phyloP scores from a whole-genome alignment of 2,113 vertebrate genomes.

The Athene noctua region DNA sequence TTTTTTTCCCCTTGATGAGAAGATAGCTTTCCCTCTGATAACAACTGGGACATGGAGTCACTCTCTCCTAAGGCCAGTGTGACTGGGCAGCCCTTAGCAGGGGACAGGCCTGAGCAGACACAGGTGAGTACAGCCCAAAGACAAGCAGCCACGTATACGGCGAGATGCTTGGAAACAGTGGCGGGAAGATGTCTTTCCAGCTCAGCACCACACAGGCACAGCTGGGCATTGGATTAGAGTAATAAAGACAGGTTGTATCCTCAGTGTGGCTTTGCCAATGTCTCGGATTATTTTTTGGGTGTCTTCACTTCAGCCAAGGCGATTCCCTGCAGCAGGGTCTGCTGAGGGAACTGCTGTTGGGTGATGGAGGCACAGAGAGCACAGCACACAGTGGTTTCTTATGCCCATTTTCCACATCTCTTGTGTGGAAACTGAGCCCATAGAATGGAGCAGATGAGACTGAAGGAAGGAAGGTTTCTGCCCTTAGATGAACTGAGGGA shows the following conservation, averaged over 20 bases:
- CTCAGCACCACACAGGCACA: fast-evolving
- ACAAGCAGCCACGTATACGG: fast-evolving
- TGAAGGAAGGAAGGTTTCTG: neutral
- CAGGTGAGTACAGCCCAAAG: neutral
- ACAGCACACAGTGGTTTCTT: neutral
- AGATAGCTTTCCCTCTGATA: neutral
- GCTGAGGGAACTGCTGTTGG: neutral
- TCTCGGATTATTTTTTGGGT: neutral
- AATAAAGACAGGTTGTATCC: neutral
- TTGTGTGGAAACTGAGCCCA: fast-evolving
- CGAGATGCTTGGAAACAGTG: neutral
- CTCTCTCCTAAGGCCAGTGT: neutral
- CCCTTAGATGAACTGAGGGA: neutral
- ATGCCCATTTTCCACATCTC: neutral
- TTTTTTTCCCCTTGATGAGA: neutral
- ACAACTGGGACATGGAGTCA: fast-evolving
- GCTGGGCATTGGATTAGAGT: neutral
- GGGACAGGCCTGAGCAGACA: neutral
- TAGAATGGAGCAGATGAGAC: neutral
- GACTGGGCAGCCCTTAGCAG: neutral
- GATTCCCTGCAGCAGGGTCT: neutral
- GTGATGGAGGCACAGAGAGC: neutral
- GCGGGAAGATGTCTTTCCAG: neutral
- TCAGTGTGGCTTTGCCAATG: fast-evolving
- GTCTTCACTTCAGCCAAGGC: fast-evolving